A percentile compares a stretch with the other conserved stretches of the same genome.
These are phyloP conservation scores for Lucinisca nassula DNA, from an alignment of 2,888 invertebrate species.

Conservation along the genomic window DNA sequence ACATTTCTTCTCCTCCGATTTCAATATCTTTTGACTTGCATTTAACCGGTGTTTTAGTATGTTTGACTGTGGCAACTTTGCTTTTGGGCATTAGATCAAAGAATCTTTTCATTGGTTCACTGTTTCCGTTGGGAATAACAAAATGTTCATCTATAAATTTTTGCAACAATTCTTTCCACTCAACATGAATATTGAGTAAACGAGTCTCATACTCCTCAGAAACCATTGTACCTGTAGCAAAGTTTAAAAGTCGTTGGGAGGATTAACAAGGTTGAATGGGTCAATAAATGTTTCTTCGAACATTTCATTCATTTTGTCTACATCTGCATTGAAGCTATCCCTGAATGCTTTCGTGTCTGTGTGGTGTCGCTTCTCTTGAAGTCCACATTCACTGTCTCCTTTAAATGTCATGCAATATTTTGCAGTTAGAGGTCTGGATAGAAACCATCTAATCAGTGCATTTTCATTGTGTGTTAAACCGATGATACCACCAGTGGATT, in stretches of 20 bases:
- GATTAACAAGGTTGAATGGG: neutral
- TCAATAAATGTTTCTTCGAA: constrained; percentile 15
- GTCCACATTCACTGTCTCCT: neutral
- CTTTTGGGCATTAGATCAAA: neutral
- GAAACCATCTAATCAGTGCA: constrained; percentile 19
- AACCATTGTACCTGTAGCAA: constrained; percentile 3
- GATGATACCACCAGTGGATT: constrained; percentile 39
- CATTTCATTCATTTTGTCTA: neutral
- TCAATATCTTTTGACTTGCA: neutral
- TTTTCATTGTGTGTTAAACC: constrained; percentile 26
- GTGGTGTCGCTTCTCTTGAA: neutral
- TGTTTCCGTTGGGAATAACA: neutral
- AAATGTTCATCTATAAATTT: constrained; percentile 3
- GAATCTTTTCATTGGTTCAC: neutral
- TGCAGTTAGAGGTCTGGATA: constrained; percentile 13
- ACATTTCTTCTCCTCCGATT: constrained; percentile 20
- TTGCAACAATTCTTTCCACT: neutral
- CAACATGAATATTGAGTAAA: neutral
- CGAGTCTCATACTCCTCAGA: neutral
- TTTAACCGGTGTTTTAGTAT: neutral
- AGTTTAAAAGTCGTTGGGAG: neutral
- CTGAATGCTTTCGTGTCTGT: neutral
- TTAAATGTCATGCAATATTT: constrained; percentile 4
- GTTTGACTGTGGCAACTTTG: constrained; percentile 9
- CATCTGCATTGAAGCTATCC: neutral